These are phyloP conservation scores for Plutella xylostella DNA, from an alignment of 2,888 invertebrate genomes.

Conservation along the genomic window DNA sequence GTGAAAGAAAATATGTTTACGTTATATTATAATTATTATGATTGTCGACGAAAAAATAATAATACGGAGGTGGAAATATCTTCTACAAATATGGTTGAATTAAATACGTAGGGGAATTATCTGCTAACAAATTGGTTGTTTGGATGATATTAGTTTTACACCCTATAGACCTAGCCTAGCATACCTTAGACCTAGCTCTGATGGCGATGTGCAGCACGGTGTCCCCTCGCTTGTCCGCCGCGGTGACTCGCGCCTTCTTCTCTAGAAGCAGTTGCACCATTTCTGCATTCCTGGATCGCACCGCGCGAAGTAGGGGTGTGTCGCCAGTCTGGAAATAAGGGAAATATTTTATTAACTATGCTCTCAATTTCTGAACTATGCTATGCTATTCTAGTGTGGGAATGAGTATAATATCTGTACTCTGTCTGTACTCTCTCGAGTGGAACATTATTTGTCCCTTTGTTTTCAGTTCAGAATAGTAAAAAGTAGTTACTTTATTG, in stretches of 20 bases:
- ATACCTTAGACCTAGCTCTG: slow-evolving; percentile 87
- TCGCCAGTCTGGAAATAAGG: slow-evolving; percentile 82
- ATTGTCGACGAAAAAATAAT: no score
- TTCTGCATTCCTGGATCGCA: slow-evolving; percentile 90
- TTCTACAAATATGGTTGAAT: neutral
- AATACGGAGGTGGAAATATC: neutral
- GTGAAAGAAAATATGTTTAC: slow-evolving; percentile 27
- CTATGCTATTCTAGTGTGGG: no score
- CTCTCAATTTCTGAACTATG: no score
- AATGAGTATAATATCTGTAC: no score
- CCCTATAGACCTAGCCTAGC: neutral
- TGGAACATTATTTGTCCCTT: no score
- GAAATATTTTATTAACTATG: no score
- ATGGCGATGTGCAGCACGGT: slow-evolving; percentile 96
- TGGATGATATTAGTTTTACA: neutral
- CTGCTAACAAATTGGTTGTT: neutral
- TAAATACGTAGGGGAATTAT: no score
- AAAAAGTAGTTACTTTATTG: no score
- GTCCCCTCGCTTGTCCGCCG: slow-evolving; percentile 92
- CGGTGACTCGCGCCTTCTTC: slow-evolving; percentile 92
- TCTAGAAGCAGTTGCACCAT: slow-evolving; percentile 92
- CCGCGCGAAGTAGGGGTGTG: slow-evolving; percentile 91
- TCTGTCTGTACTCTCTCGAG: no score
- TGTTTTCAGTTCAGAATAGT: no score
- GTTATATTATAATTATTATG: no score